A percentile compares a stretch with the other conserved stretches of the same genome.
phyloP scores from a whole-genome alignment of 2,113 vertebrate genomes.

The Petaurus breviceps region DNA sequence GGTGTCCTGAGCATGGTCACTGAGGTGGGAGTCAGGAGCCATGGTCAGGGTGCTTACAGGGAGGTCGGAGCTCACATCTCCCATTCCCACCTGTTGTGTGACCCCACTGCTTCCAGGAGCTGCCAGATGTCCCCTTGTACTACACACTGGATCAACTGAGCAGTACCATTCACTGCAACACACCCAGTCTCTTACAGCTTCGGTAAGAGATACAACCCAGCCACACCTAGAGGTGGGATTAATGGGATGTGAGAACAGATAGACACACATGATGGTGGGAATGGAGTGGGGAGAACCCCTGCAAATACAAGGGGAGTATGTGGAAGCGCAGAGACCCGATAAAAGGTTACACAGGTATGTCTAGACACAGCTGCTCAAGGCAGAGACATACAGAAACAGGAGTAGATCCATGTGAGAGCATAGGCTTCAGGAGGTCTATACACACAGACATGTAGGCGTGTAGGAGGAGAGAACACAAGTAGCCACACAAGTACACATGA shows the following conservation, averaged over 20 bases:
- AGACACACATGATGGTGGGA: too few species aligned
- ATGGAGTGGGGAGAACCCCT: not conserved
- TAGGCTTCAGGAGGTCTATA: rapidly evolving
- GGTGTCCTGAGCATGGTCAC: constrained; percentile 92
- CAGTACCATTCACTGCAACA: constrained; percentile 89
- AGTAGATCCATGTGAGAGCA: not conserved
- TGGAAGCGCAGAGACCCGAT: not conserved
- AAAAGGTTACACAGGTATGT: too few species aligned
- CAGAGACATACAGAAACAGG: not conserved
- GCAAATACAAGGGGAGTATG: too few species aligned
- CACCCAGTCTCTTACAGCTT: constrained; percentile 90
- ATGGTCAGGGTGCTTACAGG: constrained; percentile 56
- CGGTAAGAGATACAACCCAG: constrained; percentile 80
- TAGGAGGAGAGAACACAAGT: not conserved
- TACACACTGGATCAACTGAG: constrained; percentile 90
- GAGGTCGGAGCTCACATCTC: constrained; percentile 7
- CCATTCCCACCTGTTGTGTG: constrained; percentile 76
- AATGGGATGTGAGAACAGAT: too few species aligned
- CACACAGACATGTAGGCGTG: rapidly evolving
- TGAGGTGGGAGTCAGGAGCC: constrained; percentile 88
- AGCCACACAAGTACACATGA: too few species aligned
- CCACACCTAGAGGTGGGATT: rapidly evolving
- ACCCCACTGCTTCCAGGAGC: constrained; percentile 82
- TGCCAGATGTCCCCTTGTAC: constrained; percentile 90
- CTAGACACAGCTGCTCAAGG: not conserved